phyloP scores from a whole-genome alignment of 1,140 invertebrate genomes.

The Ceratosolen fusciceps region DNA sequence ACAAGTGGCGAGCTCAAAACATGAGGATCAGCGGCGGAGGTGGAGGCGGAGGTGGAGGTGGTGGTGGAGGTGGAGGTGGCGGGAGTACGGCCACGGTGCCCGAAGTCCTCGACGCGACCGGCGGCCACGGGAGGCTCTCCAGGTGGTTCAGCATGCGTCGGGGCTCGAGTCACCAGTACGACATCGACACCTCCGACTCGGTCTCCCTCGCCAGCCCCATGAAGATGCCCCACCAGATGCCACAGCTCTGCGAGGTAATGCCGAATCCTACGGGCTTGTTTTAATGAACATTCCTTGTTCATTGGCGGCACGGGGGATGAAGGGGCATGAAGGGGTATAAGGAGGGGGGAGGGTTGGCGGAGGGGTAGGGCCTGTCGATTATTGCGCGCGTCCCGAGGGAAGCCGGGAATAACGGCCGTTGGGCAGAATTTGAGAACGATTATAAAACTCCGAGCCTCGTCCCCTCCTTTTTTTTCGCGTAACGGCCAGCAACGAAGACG shows the following conservation, averaged over 20 bases:
- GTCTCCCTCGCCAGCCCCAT: constrained; percentile 65
- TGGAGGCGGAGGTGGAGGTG: constrained; percentile 50
- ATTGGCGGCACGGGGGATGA: too few species aligned
- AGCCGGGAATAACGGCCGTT: too few species aligned
- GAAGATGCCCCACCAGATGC: constrained; percentile 75
- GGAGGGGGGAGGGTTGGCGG: too few species aligned
- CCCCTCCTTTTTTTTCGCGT: too few species aligned
- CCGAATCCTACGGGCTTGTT: too few species aligned
- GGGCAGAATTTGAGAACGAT: too few species aligned
- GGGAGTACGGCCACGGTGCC: constrained; percentile 63
- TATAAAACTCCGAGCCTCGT: too few species aligned
- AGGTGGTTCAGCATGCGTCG: constrained; percentile 88
- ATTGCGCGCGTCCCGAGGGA: too few species aligned
- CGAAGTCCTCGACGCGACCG: constrained; percentile 53
- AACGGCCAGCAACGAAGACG: too few species aligned
- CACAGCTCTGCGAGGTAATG: constrained; percentile 85
- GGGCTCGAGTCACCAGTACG: constrained; percentile 84
- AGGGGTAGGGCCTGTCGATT: too few species aligned
- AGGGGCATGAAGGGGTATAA: too few species aligned
- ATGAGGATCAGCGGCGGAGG: constrained; percentile 57
- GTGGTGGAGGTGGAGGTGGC: constrained; percentile 69
- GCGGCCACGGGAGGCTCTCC: constrained; percentile 78
- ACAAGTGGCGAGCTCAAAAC: constrained; percentile 77
- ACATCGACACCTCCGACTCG: constrained; percentile 73
- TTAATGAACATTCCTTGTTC: too few species aligned